These are phyloP conservation scores for Pomacea canaliculata DNA, from an alignment of 2,888 invertebrate species.

Conservation along the genomic window DNA sequence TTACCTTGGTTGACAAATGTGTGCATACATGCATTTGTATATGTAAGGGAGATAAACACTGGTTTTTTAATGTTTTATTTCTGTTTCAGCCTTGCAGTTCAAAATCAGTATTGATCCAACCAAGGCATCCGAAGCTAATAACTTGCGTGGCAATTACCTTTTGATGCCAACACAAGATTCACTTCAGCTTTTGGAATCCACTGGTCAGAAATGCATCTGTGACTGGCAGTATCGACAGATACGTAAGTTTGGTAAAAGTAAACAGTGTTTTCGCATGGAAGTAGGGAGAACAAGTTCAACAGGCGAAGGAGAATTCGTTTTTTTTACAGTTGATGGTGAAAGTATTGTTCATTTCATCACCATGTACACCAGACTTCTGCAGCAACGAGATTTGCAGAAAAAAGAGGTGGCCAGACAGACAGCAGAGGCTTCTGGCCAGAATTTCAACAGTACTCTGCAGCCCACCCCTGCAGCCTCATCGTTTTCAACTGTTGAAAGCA, in stretches of 20 bases:
- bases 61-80: constrained; percentile 1
- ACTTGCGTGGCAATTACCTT: constrained; percentile 25
- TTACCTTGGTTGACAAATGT: no score
- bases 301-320: constrained; percentile 49
- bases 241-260: constrained; percentile 56
- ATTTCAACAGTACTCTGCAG: no score
- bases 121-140: constrained; percentile 22
- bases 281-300: constrained; percentile 63
- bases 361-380: constrained; percentile 21
- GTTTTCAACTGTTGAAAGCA: not conserved
- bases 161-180: constrained; percentile 22
- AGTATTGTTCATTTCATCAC: constrained; percentile 34
- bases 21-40: no score
- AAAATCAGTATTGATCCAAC: constrained; percentile 28
- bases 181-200: constrained; percentile 28
- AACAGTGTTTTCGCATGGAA: constrained; percentile 57
- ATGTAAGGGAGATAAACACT: no score
- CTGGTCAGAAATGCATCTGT: constrained; percentile 38
- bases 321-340: constrained; percentile 34
- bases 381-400: not conserved
- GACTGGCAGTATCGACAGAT: constrained; percentile 60
- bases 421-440: no score
- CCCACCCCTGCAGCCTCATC: not conserved
- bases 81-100: constrained; percentile 32
- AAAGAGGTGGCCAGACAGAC: not conserved